Evolutionary conservation across 2,113 vertebrate species (phyloP).

Genomic region (Epinephelus moara): DNA sequence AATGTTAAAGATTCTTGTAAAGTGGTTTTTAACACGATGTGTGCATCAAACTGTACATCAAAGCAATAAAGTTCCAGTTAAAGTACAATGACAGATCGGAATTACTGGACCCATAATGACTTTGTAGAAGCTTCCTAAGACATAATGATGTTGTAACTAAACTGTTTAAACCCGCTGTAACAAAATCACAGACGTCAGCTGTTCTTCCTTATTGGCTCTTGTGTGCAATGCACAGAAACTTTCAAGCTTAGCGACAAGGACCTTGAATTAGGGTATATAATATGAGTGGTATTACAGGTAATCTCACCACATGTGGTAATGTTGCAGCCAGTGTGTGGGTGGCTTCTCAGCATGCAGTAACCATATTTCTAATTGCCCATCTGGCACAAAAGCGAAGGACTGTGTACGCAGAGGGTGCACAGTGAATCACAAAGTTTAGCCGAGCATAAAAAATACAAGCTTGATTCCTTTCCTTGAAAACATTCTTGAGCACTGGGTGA

Average conservation of each 20-base stretch:
- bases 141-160: neutral
- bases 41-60: neutral
- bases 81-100: neutral
- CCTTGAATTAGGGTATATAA: conserved; percentile 46
- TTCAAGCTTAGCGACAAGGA: conserved; percentile 35
- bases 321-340: conserved; percentile 68
- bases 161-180: conserved; percentile 27
- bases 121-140: neutral
- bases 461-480: conserved; percentile 26
- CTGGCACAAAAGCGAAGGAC: conserved; percentile 64
- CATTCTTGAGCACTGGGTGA: neutral
- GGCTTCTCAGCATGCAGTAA: conserved; percentile 67
- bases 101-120: neutral
- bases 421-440: conserved; percentile 44
- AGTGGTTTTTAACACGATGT: neutral
- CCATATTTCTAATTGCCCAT: conserved; percentile 76
- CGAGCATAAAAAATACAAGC: conserved; percentile 32
- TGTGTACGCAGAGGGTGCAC: conserved; percentile 28
- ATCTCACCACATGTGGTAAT: conserved; percentile 71
- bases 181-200: conserved; percentile 11
- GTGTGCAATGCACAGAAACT: conserved; percentile 12
- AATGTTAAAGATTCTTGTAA: neutral
- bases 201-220: neutral
- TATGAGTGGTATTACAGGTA: conserved; percentile 59
- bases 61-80: conserved; percentile 6